Conservation (phyloP, 2,888 invertebrate species). For the Zaprionus lineosus region DNA sequence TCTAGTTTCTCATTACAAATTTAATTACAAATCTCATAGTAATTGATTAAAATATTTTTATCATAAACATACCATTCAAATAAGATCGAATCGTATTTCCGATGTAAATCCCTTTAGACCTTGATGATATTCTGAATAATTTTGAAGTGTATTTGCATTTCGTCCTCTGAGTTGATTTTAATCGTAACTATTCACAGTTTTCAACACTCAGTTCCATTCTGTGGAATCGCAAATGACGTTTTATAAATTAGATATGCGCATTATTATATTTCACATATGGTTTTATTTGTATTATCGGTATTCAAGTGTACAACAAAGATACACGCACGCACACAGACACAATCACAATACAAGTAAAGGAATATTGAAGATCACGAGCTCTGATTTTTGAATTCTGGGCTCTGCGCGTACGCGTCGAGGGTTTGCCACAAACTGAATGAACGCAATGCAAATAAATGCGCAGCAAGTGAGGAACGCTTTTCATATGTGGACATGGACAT, state of each 20-base stretch:
- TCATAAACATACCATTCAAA: constrained; percentile 41
- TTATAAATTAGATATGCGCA: constrained; percentile 28
- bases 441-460: constrained; percentile 60
- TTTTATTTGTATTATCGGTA: constrained; percentile 14
- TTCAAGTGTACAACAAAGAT: constrained; percentile 18
- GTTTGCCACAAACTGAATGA: constrained; percentile 67
- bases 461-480: constrained; percentile 35
- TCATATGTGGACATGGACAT: constrained; percentile 41
- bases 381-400: too few relatives aligned
- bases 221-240: constrained; percentile 36
- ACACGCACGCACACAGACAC: neutral
- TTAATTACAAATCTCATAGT: too few relatives aligned
- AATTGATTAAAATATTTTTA: neutral
- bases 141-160: constrained; percentile 1
- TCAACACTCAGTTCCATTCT: constrained; percentile 19
- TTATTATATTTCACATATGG: constrained; percentile 34
- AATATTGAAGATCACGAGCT: constrained; percentile 9
- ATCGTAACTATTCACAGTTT: constrained; percentile 14
- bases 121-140: neutral
- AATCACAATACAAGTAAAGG: too few relatives aligned
- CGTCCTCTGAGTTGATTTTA: constrained; percentile 9
- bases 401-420: constrained; percentile 56
- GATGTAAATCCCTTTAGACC: constrained; percentile 13
- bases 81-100: neutral
- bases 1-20: too few relatives aligned